Conservation (phyloP, 2,888 invertebrate species). For the Parasteatoda lunata region DNA sequence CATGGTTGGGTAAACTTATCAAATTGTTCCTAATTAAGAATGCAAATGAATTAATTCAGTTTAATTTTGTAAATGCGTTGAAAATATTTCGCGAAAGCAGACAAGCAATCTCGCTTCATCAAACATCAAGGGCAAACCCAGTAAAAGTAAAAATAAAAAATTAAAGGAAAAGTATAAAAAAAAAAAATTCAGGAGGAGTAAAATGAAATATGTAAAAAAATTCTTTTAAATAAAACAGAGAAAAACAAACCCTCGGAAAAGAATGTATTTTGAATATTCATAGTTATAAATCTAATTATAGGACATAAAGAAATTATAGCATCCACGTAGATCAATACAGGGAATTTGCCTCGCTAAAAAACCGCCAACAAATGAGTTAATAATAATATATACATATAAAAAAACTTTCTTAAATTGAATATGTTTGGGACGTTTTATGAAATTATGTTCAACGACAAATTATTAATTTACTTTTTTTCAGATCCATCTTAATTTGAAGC, state of each 20-base stretch:
- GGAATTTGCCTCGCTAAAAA: constrained; percentile 51
- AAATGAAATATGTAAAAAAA: constrained; percentile 53
- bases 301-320: constrained; percentile 68
- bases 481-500: background rate
- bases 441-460: constrained; percentile 68
- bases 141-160: constrained; percentile 4
- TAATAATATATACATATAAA: constrained; percentile 68
- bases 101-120: constrained; percentile 62
- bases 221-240: constrained; percentile 54
- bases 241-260: constrained; percentile 63
- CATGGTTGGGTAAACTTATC: constrained; percentile 68
- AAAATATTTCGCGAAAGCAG: constrained; percentile 64
- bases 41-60: constrained; percentile 69
- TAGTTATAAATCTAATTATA: constrained; percentile 69
- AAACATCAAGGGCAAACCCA: constrained; percentile 57
- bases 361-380: constrained; percentile 66
- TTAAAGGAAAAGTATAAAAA: constrained; percentile 25
- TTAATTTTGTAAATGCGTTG: constrained; percentile 69
- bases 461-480: constrained; percentile 62
- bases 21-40: constrained; percentile 69
- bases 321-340: constrained; percentile 62
- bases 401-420: constrained; percentile 66
- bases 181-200: constrained; percentile 21
- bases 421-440: constrained; percentile 68
- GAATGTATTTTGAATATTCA: constrained; percentile 69